Percentiles rank a stretch among this genome's conserved stretches.
These are phyloP conservation scores for Erannis defoliaria DNA, from an alignment of 2,888 invertebrate genomes.

Conservation along the genomic window DNA sequence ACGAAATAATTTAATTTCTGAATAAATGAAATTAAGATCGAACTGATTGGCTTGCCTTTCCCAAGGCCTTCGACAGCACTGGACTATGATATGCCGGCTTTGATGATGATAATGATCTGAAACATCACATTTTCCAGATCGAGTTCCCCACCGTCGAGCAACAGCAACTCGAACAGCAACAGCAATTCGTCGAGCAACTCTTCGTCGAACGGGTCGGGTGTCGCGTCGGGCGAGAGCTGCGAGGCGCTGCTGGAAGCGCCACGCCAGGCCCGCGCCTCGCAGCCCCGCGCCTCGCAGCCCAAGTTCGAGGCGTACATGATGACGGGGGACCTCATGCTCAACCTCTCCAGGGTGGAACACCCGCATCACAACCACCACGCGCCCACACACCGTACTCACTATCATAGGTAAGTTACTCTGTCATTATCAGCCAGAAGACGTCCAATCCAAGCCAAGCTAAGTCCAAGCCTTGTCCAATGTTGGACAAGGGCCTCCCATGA, in stretches of 20 bases:
- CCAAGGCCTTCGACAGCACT: too few species aligned
- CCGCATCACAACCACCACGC: constrained; percentile 85
- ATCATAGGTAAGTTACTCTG: constrained; percentile 71
- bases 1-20: too few species aligned
- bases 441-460: too few species aligned
- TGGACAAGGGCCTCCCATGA: too few species aligned
- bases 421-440: too few species aligned
- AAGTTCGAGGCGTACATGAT: constrained; percentile 98
- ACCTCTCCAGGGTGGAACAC: constrained; percentile 94
- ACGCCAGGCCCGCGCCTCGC: constrained; percentile 68
- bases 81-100: too few species aligned
- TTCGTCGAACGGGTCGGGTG: constrained; percentile 81
- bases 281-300: constrained; percentile 75
- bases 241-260: constrained; percentile 77
- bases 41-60: too few species aligned
- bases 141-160: constrained; percentile 75
- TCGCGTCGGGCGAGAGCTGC: constrained; percentile 84
- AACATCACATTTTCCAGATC: constrained; percentile 58
- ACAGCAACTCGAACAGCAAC: constrained; percentile 79
- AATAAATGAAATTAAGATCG: too few species aligned
- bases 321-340: constrained; percentile 98
- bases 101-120: background rate
- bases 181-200: constrained; percentile 78
- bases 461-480: too few species aligned
- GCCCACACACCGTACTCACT: constrained; percentile 80